A percentile compares a stretch with the other conserved stretches of the same genome.
Conservation (phyloP, 2,888 invertebrate genomes). For the Heliconius ethilla region DNA sequence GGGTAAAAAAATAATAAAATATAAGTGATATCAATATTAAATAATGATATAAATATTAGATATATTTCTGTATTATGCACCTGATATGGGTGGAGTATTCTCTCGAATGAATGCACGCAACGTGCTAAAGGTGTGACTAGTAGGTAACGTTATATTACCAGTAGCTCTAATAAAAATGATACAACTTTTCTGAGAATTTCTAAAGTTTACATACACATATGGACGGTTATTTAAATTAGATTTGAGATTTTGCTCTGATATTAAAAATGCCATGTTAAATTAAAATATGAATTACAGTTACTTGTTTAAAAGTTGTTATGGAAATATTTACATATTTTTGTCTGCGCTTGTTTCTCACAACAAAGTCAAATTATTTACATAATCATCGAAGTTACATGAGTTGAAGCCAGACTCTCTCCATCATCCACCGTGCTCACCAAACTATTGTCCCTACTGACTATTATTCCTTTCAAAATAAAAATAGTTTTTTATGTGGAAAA, state of each 20-base stretch:
- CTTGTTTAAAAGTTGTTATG: neutral
- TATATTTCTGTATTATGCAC: neutral
- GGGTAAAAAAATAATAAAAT: neutral
- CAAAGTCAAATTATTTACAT: too few relatives aligned
- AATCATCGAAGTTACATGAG: too few relatives aligned
- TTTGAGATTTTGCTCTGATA: neutral
- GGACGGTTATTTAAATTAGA: neutral
- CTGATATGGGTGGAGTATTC: conserved; percentile 3
- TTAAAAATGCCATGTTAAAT: too few relatives aligned
- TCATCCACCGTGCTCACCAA: too few relatives aligned
- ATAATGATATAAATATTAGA: neutral
- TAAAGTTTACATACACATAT: neutral
- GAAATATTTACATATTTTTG: neutral
- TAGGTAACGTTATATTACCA: neutral
- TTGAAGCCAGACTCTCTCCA: too few relatives aligned
- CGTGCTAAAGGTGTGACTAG: conserved; percentile 13
- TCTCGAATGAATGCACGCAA: conserved; percentile 1
- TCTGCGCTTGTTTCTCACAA: too few relatives aligned
- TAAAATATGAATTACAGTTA: neutral
- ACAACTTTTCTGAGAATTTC: neutral
- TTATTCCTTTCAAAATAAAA: too few relatives aligned
- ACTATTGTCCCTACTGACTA: too few relatives aligned
- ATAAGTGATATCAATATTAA: neutral
- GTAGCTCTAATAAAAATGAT: neutral
- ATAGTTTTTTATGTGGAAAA: too few relatives aligned